Percentiles rank a stretch among this genome's conserved stretches.
Evolutionary conservation across 2,113 vertebrate species (phyloP).

Genomic region (Semnopithecus entellus): DNA sequence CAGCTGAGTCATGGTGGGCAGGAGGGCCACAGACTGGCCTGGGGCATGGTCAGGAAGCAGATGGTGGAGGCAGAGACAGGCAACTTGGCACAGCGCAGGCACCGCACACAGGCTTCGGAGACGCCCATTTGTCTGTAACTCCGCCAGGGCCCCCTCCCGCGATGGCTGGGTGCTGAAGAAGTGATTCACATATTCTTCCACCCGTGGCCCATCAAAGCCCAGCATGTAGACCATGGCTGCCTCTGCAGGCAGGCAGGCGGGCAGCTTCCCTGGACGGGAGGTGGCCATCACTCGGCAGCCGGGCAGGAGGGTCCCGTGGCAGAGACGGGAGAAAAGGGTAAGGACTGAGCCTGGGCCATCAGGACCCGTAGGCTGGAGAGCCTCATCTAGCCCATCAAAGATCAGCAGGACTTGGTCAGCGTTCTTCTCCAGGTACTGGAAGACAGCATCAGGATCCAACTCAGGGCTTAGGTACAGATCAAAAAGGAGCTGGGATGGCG

Average conservation of each 20-base stretch:
- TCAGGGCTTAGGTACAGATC: conserved; percentile 85
- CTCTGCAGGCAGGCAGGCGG: conserved; percentile 77
- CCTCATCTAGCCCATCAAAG: conserved; percentile 95
- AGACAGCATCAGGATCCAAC: conserved; percentile 77
- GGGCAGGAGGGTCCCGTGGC: conserved; percentile 87
- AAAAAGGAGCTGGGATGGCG: conserved; percentile 90
- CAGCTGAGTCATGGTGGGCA: conserved; percentile 89
- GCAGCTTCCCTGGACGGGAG: conserved; percentile 86
- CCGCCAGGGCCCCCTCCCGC: conserved; percentile 79
- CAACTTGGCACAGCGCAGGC: conserved; percentile 89
- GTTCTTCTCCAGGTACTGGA: conserved; percentile 87
- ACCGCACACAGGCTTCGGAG: conserved; percentile 90
- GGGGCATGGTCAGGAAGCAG: conserved; percentile 75
- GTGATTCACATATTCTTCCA: conserved; percentile 85
- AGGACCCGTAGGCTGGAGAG: neutral
- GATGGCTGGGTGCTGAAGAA: conserved; percentile 82
- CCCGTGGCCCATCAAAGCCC: conserved; percentile 85
- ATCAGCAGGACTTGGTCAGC: conserved; percentile 87
- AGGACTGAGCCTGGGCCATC: conserved; percentile 73
- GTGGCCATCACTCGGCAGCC: conserved; percentile 92
- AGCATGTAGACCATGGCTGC: conserved; percentile 85
- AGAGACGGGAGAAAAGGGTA: conserved; percentile 88
- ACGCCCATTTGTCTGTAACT: conserved; percentile 80
- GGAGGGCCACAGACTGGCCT: conserved; percentile 73
- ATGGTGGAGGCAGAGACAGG: conserved; percentile 89